Evolutionary conservation across 1,140 invertebrate species (phyloP), one percentile per base, ranked within the genome.

Genomic region (Zaprionus ghesquierei): DNA sequence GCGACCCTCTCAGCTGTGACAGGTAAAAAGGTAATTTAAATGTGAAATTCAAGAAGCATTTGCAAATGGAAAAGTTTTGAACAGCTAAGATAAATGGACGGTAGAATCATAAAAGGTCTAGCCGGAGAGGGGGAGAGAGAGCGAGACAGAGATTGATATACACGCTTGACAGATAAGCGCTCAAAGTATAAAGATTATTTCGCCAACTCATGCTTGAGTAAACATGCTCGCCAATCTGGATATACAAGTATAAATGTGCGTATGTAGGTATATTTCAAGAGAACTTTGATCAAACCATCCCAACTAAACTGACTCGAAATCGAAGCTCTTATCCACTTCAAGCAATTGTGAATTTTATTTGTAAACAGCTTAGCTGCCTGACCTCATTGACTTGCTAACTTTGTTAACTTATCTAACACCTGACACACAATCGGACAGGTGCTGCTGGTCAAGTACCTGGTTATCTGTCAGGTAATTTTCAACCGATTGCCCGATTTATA

Each of bases 21-120:
- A 65, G 66, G 59, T 79, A 76, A 64, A 75, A 73, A 71, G 1
- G 55, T 53, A 27, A 25, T 49, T 69, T 55, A 53, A 54, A 55
- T 63, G 35, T 38, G 33, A 62, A 49, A 54, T 22, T 54, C 12
- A 18, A 53, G 69, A 66, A 72, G 53, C 44, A 12, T 58, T 71
- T 18, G 33, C 62, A 31, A 54, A 25, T 35, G 55, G 25, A 56
- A 64, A 58, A 33, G 23, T 59, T 54, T 33, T 22, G 18, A 65
- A 44, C 62, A 51, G 68, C 23, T 41, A 56, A 65, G 31, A 58
- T 58, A 65, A 64, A 70, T 65, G 59, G 20, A 18, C 8, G 29
- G 10, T 29, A 65, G 44, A 13, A 31, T 58, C 44, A 65, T 58
- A 70, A 50, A 71, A 41, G 9, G 50, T 53, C 54, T 51, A 54